Evolutionary conservation across 2,888 invertebrate genomes (phyloP).

Genomic region (Uropetala carovei): DNA sequence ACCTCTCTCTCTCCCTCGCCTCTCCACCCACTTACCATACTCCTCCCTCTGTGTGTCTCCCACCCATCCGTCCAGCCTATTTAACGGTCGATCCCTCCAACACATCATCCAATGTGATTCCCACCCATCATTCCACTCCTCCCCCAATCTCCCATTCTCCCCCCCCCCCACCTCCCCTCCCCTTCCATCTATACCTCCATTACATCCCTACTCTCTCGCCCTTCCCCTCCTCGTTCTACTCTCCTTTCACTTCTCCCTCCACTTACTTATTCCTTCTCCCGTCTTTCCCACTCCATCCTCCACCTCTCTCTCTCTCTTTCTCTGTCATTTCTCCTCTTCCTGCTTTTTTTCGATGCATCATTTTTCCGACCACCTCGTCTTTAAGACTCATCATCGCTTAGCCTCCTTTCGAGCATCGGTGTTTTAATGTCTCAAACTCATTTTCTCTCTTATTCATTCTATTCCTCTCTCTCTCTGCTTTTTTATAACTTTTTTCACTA

Average conservation of each 20-base stretch:
- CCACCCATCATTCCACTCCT: not conserved
- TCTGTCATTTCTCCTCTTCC: not conserved
- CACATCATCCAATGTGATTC: not conserved
- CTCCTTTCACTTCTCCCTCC: not conserved
- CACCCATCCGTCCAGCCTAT: not conserved
- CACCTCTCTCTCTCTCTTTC: not conserved
- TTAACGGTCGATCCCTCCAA: slow-evolving; percentile 13
- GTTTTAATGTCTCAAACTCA: no score
- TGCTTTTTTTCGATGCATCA: not conserved
- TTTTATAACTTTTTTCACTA: no score
- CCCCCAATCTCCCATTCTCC: not conserved
- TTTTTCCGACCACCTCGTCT: not conserved
- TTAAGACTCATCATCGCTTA: no score
- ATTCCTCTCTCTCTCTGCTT: no score
- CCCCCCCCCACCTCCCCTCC: not conserved
- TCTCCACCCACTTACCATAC: no score
- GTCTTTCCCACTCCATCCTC: not conserved
- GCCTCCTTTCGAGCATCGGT: no score
- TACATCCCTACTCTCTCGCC: not conserved
- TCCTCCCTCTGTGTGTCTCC: not conserved
- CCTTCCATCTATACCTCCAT: not conserved
- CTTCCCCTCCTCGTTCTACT: no score
- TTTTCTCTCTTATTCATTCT: no score
- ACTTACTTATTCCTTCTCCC: not conserved
- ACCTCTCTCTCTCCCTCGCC: no score